Evolutionary conservation across 2,113 vertebrate genomes (phyloP), one percentile per base, ranked within the genome.

Genomic region (Scolopax mira): DNA sequence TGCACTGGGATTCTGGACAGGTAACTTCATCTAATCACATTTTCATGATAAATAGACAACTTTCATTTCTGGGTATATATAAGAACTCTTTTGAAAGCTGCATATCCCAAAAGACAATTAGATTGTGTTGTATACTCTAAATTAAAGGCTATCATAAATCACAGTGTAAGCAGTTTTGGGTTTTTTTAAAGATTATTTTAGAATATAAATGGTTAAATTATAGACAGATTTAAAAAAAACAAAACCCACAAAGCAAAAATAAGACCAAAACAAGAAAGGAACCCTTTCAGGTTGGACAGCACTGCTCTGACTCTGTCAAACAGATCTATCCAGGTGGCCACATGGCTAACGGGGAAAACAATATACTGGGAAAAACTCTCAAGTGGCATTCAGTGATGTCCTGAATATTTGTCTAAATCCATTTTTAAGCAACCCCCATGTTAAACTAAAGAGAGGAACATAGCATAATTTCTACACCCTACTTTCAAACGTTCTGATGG

Each of bases 71-170:
- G 88, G 92, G 88, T 75, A 75, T 70, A 94, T 39, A 64, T 86
- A 95, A 96, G 85, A 94, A 95, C 79, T 92, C 72, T 93, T 94
- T 23, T 90, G 82, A 94, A 92, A 96, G 69, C 79, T 94, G 90
- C 69, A 67, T 44, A 95, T 88, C 67, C 85, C 58, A 61, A 96
- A 83, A 84, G 67, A 93, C 95, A 94, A 86, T 44, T 5, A 62
- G 55, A 90, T 37, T 80, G 81, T 79, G 85, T 78, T 78, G 60
- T 83, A 83, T 31, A 79, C 21, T 84, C 86, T 90, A 94, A 94
- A 92, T 72, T 75, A 95, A 95, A 93, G 72, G 51, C 57, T 88
- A 85, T 58, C 61, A 95, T 54, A 90, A 94, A 88, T 95, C 95
- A 95, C 94, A 94, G 94, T 94, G 94, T 86, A 84, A 52, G 94